Percentiles rank a stretch among this genome's conserved stretches.
These are phyloP conservation scores for Pithys albifrons DNA, from an alignment of 2,113 vertebrate species.

Conservation along the genomic window DNA sequence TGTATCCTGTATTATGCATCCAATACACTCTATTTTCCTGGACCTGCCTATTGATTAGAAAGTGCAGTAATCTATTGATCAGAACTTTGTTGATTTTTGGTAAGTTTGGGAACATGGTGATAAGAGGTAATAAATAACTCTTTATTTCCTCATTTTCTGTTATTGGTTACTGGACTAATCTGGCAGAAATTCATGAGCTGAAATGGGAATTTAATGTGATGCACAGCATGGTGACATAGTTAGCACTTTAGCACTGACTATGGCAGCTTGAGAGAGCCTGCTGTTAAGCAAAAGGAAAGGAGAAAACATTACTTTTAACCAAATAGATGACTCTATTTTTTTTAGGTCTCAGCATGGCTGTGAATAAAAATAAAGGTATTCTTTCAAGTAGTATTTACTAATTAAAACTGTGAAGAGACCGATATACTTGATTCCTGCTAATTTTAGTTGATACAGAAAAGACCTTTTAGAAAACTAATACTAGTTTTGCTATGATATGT, in stretches of 20 bases:
- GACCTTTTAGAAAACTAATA: not conserved
- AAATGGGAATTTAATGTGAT: constrained; percentile 38
- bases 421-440: not conserved
- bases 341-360: not conserved
- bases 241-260: constrained; percentile 48
- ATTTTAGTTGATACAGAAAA: not conserved
- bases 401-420: not conserved
- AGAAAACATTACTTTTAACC: constrained; percentile 29
- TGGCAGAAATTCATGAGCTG: constrained; percentile 40
- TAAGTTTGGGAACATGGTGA: not conserved
- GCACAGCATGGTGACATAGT: constrained; percentile 46
- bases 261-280: constrained; percentile 51
- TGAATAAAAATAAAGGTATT: constrained; percentile 20
- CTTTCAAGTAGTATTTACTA: not conserved
- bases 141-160: constrained; percentile 21
- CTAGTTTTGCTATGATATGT: not conserved
- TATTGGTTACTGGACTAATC: constrained; percentile 19
- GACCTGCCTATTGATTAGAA: not conserved
- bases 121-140: constrained; percentile 11
- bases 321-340: not conserved
- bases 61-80: not conserved
- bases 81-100: not conserved
- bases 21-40: not conserved
- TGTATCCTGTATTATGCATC: not conserved
- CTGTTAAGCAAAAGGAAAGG: constrained; percentile 45